Conservation (phyloP, 2,888 invertebrate genomes). For the Graphium colonna region DNA sequence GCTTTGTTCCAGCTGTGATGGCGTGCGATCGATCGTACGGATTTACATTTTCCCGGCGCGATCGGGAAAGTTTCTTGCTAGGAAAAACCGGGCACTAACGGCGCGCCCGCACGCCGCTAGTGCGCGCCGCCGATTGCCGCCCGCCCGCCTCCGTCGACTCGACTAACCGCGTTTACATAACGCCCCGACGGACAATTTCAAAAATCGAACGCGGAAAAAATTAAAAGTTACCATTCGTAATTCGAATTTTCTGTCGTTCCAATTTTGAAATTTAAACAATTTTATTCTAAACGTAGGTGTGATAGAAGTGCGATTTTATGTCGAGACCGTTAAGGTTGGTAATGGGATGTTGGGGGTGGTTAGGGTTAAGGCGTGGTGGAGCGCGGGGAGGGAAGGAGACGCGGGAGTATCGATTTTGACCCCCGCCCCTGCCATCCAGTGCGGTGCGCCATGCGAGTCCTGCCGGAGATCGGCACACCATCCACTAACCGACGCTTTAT, state of each 20-base stretch:
- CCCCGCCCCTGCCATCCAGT: constrained; percentile 71
- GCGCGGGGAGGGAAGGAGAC: constrained; percentile 58
- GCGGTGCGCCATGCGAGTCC: constrained; percentile 68
- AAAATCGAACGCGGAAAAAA: constrained; percentile 34
- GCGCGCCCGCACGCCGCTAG: constrained; percentile 76
- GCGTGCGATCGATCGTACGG: constrained; percentile 71
- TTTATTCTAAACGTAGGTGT: constrained; percentile 21
- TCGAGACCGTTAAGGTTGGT: constrained; percentile 60
- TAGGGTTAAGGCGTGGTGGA: constrained; percentile 64
- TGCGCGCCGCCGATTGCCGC: constrained; percentile 77
- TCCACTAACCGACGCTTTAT: constrained; percentile 61
- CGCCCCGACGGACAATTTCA: too few species aligned
- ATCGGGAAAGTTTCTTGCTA: constrained; percentile 76
- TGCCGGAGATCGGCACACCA: constrained; percentile 53
- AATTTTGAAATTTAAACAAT: too few species aligned
- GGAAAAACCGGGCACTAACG: constrained; percentile 56
- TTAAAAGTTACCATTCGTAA: constrained; percentile 27
- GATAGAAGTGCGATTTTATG: constrained; percentile 60
- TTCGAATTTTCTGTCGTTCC: too few species aligned
- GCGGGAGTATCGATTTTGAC: constrained; percentile 77
- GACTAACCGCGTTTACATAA: constrained; percentile 47
- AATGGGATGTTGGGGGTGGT: constrained; percentile 74
- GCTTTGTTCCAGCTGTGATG: constrained; percentile 29
- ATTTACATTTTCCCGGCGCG: constrained; percentile 77
- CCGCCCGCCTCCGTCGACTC: constrained; percentile 62